These are phyloP conservation scores for Meganola albula DNA, from an alignment of 2,888 invertebrate species.

Conservation along the genomic window DNA sequence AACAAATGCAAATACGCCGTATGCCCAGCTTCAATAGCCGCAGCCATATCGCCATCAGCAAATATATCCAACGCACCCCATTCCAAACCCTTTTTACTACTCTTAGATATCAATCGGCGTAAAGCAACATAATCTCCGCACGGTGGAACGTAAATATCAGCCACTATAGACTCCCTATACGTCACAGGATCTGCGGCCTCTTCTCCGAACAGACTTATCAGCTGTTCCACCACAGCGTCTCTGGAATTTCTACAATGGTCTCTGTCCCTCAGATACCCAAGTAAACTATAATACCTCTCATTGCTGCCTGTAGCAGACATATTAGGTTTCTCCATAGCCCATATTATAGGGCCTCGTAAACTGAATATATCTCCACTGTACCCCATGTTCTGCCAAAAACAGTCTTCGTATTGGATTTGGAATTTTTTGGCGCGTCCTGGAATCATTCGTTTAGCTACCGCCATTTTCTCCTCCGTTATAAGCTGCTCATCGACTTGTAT, in stretches of 20 bases:
- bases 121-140: constrained; percentile 62
- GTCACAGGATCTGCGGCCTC: constrained; percentile 46
- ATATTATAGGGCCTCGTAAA: constrained; percentile 62
- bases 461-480: constrained; percentile 35
- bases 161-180: constrained; percentile 51
- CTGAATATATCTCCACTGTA: constrained; percentile 69
- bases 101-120: constrained; percentile 30
- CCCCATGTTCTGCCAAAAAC: constrained; percentile 57
- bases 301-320: constrained; percentile 46
- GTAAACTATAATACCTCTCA: constrained; percentile 42
- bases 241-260: constrained; percentile 32
- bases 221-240: constrained; percentile 51
- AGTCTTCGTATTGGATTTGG: constrained; percentile 50
- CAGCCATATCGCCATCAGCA: constrained; percentile 61
- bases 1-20: constrained; percentile 54
- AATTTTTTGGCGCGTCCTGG: constrained; percentile 54
- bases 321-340: constrained; percentile 62
- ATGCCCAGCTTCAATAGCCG: constrained; percentile 64
- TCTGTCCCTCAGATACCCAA: constrained; percentile 49
- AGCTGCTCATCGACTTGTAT: constrained; percentile 54
- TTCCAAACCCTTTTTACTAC: constrained; percentile 40
- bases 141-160: constrained; percentile 55
- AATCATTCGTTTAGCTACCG: constrained; percentile 36
- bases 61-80: constrained; percentile 68
- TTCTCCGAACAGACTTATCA: constrained; percentile 55